phyloP scores from a whole-genome alignment of 1,140 invertebrate species.

The Aricia agestis region DNA sequence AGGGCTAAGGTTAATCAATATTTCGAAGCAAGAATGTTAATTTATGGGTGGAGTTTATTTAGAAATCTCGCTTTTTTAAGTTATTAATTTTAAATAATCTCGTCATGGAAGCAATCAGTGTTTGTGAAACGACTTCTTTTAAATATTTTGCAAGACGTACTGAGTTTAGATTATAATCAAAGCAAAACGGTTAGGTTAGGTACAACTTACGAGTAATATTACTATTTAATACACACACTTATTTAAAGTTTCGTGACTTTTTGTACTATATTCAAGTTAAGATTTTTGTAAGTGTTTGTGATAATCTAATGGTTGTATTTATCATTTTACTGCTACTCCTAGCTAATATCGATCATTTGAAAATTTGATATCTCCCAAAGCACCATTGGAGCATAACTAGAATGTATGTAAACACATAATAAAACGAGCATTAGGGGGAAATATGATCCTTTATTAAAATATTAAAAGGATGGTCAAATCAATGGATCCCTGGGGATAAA shows the following conservation, averaged over 20 bases:
- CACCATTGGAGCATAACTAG: neutral
- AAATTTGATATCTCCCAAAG: conserved; percentile 3
- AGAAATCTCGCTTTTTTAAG: neutral
- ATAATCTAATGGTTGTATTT: too few species aligned
- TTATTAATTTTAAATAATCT: neutral
- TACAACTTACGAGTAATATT: too few species aligned
- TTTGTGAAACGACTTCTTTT: neutral
- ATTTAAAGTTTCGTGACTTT: too few species aligned
- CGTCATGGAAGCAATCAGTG: neutral
- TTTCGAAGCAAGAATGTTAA: conserved; percentile 3
- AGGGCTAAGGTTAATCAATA: conserved; percentile 3
- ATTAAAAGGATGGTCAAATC: conserved; percentile 59
- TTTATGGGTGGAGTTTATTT: neutral
- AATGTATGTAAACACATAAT: conserved; percentile 13
- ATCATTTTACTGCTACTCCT: too few species aligned
- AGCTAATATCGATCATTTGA: conserved; percentile 3
- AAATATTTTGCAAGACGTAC: neutral
- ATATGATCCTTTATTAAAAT: conserved; percentile 33
- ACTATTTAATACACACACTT: too few species aligned
- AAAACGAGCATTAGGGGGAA: conserved; percentile 5
- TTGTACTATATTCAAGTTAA: too few species aligned
- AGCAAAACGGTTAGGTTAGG: too few species aligned
- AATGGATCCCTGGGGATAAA: conserved; percentile 54
- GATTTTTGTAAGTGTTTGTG: too few species aligned
- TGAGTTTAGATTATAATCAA: neutral